These are phyloP conservation scores for Strix uralensis DNA, from an alignment of 2,113 vertebrate species.

Conservation along the genomic window DNA sequence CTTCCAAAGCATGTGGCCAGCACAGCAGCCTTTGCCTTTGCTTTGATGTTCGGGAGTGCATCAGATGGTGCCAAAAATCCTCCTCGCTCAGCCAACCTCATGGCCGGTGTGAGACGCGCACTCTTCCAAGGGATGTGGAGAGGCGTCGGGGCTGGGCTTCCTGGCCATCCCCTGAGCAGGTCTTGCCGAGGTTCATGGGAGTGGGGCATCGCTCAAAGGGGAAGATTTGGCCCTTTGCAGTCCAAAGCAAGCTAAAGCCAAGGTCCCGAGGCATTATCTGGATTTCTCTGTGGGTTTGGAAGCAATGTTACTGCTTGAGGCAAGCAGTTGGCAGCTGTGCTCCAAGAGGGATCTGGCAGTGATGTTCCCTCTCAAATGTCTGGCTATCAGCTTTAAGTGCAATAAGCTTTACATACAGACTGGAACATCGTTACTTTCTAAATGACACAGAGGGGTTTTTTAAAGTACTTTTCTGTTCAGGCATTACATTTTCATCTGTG, in stretches of 20 bases:
- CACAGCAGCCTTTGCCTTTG: neutral
- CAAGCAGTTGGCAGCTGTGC: neutral
- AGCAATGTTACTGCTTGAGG: neutral
- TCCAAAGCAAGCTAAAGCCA: neutral
- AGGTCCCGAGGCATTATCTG: neutral
- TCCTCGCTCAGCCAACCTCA: rapidly evolving
- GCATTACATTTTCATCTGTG: neutral
- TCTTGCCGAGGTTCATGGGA: neutral
- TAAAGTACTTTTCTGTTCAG: neutral
- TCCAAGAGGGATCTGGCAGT: neutral
- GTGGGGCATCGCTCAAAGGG: rapidly evolving
- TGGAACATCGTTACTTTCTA: neutral
- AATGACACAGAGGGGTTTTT: neutral
- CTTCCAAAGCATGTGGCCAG: neutral
- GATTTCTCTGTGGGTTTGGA: neutral
- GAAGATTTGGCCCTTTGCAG: neutral
- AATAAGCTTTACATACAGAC: neutral
- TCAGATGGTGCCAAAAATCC: neutral
- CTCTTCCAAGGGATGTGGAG: neutral
- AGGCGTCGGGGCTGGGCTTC: neutral
- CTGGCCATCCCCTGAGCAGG: neutral
- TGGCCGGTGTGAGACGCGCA: rapidly evolving
- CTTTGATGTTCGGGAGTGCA: neutral
- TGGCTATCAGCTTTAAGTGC: neutral
- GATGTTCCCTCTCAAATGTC: neutral